phyloP scores from a whole-genome alignment of 2,113 vertebrate species.

The Myiagra hebetior region DNA sequence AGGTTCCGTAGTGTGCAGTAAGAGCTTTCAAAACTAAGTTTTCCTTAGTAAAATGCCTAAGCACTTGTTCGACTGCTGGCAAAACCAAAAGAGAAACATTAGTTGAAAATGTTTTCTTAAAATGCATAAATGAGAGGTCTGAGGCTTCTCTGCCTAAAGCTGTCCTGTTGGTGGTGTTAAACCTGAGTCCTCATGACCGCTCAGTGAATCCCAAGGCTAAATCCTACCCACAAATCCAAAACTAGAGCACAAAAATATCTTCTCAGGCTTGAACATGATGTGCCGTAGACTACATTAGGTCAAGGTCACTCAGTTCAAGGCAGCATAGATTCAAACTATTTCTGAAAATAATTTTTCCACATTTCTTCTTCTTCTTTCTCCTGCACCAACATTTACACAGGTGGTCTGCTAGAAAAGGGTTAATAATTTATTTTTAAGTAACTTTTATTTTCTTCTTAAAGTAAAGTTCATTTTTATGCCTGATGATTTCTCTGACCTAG shows the following conservation, averaged over 20 bases:
- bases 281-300: background rate
- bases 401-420: background rate
- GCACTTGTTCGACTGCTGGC: background rate
- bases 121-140: background rate
- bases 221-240: background rate
- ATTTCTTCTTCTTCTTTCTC: background rate
- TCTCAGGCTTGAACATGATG: background rate
- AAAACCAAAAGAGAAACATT: background rate
- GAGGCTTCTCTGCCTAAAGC: background rate
- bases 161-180: background rate
- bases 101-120: background rate
- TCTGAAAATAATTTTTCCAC: background rate
- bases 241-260: background rate
- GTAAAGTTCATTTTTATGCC: background rate
- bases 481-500: background rate
- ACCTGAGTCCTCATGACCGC: background rate
- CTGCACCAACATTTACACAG: background rate
- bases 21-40: background rate
- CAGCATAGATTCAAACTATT: background rate
- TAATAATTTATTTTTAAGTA: background rate
- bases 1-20: background rate
- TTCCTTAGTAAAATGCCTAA: background rate
- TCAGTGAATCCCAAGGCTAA: background rate
- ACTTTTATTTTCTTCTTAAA: background rate
- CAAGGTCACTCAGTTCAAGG: background rate